Evolutionary conservation across 1,140 invertebrate genomes (phyloP).

Genomic region (Heliothis virescens): DNA sequence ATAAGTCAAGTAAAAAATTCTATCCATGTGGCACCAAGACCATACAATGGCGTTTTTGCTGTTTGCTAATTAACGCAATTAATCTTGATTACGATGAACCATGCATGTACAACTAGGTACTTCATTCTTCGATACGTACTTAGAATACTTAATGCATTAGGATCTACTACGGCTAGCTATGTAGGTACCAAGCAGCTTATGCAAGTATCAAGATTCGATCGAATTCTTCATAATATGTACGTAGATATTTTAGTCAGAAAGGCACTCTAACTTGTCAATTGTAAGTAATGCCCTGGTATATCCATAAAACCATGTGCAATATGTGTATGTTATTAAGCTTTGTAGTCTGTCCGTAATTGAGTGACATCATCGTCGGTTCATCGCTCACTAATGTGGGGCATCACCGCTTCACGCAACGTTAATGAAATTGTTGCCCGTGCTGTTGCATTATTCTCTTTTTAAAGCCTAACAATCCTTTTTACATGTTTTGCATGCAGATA

Average conservation of each 20-base stretch:
- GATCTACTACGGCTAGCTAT: too few relatives aligned
- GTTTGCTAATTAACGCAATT: constrained; percentile 23
- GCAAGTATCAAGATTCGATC: too few relatives aligned
- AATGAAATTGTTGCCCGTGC: constrained; percentile 11
- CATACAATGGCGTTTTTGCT: constrained; percentile 30
- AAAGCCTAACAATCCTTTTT: not conserved
- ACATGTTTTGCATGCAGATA: not conserved
- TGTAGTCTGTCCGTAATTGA: constrained; percentile 2
- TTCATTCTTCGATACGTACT: not conserved
- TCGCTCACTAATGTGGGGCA: not conserved
- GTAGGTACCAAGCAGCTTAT: too few relatives aligned
- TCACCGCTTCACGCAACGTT: not conserved
- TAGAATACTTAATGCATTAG: too few relatives aligned
- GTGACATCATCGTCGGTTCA: constrained; percentile 20
- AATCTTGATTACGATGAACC: constrained; percentile 12
- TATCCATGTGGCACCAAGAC: not conserved
- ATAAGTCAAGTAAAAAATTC: too few relatives aligned
- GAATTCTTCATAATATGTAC: too few relatives aligned
- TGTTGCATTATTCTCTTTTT: not conserved
- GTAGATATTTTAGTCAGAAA: too few relatives aligned
- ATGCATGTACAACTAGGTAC: not conserved
- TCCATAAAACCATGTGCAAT: not conserved
- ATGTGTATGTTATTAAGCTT: too few relatives aligned
- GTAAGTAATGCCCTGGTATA: not conserved
- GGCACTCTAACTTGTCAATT: not conserved